These are phyloP conservation scores for Drosophila cognata DNA, from an alignment of 2,888 invertebrate genomes.

Conservation along the genomic window DNA sequence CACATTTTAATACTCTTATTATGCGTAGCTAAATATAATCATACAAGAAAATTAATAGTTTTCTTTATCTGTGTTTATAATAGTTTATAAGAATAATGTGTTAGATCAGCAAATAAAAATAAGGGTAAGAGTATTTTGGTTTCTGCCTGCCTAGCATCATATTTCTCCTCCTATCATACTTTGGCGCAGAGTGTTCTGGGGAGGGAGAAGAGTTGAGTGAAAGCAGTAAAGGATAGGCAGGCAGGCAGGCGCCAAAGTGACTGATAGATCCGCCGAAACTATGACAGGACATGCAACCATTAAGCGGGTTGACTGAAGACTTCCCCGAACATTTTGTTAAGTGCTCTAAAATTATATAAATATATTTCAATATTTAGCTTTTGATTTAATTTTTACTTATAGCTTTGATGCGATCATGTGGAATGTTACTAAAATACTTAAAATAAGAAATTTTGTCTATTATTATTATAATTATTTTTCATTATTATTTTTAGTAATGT, in stretches of 20 bases:
- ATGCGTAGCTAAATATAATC: neutral
- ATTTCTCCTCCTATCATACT: constrained; percentile 5
- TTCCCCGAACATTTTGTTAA: neutral
- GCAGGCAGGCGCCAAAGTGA: constrained; percentile 60
- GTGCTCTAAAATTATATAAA: neutral
- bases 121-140: constrained; percentile 2
- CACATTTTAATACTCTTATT: constrained; percentile 25
- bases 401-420: neutral
- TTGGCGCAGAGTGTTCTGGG: constrained; percentile 16
- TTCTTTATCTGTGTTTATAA: neutral
- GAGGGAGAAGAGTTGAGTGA: constrained; percentile 23
- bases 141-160: neutral
- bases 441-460: neutral
- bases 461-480: neutral
- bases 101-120: neutral
- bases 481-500: neutral
- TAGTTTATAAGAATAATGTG: neutral
- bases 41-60: neutral
- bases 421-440: neutral
- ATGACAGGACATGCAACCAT: constrained; percentile 54
- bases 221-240: constrained; percentile 39
- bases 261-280: constrained; percentile 69
- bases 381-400: neutral
- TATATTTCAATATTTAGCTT: neutral
- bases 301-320: constrained; percentile 19